Conservation (phyloP, 2,113 vertebrate species). For the Sminthopsis crassicaudata region DNA sequence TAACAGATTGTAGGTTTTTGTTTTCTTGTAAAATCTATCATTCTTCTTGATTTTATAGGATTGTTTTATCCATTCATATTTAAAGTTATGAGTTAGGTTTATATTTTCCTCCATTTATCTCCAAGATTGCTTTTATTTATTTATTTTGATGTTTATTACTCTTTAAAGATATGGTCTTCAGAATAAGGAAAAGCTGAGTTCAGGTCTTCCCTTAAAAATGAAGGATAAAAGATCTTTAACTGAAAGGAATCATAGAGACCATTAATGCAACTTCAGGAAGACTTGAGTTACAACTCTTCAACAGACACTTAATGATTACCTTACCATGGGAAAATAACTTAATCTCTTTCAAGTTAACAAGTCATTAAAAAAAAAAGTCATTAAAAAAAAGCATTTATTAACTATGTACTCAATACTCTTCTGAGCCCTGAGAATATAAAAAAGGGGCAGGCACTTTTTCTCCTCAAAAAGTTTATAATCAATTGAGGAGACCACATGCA, state of each 20-base stretch:
- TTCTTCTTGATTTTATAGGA: too few species aligned
- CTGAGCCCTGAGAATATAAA: background rate
- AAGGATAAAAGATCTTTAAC: background rate
- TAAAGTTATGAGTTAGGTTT: too few species aligned
- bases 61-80: too few species aligned
- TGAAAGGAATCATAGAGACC: background rate
- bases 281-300: too few species aligned
- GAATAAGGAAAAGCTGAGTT: background rate
- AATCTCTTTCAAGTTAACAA: background rate
- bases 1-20: too few species aligned
- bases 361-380: background rate
- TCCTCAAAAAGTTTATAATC: background rate
- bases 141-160: too few species aligned
- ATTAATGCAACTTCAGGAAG: background rate
- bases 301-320: too few species aligned
- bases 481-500: background rate
- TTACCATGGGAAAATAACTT: background rate
- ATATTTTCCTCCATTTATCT: too few species aligned
- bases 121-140: too few species aligned
- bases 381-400: background rate
- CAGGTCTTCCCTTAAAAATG: background rate
- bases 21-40: too few species aligned
- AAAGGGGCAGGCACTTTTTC: background rate
- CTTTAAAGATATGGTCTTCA: too few species aligned
- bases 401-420: background rate